A percentile compares a stretch with the other conserved stretches of the same genome.
Evolutionary conservation across 2,113 vertebrate species (phyloP).

Genomic region (Eclectus roratus): DNA sequence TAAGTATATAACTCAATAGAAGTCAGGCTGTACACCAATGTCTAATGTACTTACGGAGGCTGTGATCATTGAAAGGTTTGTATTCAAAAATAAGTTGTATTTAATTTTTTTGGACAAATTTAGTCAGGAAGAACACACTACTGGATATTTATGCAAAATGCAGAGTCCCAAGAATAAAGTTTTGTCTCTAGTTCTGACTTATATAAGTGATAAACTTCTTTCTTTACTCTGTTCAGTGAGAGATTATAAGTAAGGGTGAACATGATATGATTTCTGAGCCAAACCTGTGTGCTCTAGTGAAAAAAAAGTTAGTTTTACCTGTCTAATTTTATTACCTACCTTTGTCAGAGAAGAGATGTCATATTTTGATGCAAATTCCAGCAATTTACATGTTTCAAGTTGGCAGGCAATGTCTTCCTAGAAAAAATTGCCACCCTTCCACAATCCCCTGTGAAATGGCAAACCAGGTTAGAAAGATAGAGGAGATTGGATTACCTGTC

Average conservation of each 20-base stretch:
- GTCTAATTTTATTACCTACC: constrained; percentile 58
- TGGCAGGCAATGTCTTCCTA: constrained; percentile 46
- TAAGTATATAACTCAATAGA: neutral
- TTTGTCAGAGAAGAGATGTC: constrained; percentile 39
- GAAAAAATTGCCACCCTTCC: constrained; percentile 63
- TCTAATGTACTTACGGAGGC: neutral
- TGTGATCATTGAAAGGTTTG: neutral
- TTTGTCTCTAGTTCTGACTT: neutral
- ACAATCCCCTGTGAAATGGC: constrained; percentile 65
- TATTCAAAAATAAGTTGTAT: neutral
- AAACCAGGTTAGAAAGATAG: constrained; percentile 62
- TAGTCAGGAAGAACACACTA: neutral
- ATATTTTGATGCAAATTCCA: constrained; percentile 61
- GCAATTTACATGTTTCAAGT: constrained; percentile 45
- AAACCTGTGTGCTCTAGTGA: neutral
- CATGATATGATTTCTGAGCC: neutral
- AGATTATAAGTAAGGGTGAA: neutral
- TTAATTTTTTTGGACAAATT: constrained; percentile 13
- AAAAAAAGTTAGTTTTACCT: constrained; percentile 21
- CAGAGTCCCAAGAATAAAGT: neutral
- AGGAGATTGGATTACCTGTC: constrained; percentile 87
- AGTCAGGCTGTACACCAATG: neutral
- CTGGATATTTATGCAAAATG: neutral
- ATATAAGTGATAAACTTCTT: neutral
- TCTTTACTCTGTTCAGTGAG: neutral